These are phyloP conservation scores for Rhamnusium bicolor DNA, from an alignment of 2,888 invertebrate genomes.

Conservation along the genomic window DNA sequence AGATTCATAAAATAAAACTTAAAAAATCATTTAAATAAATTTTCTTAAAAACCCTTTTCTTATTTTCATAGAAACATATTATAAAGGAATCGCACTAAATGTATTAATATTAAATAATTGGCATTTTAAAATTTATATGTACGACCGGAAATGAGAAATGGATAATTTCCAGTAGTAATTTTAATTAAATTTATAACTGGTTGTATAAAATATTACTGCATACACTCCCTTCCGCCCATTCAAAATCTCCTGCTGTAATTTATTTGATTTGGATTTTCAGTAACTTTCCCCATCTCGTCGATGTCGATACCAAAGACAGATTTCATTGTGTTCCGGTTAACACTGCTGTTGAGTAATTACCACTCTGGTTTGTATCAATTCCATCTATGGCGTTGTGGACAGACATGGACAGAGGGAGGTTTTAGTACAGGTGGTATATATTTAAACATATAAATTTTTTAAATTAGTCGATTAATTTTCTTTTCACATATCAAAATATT, in stretches of 20 bases:
- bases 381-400: conserved; percentile 16
- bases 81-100: no score
- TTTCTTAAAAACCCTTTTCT: no score
- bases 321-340: conserved; percentile 42
- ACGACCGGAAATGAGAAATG: no score
- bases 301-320: conserved; percentile 39
- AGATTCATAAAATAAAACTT: no score
- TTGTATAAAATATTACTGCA: neutral
- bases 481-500: no score
- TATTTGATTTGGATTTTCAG: conserved; percentile 8
- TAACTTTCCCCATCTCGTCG: conserved; percentile 29
- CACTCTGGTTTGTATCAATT: conserved; percentile 27
- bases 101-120: no score
- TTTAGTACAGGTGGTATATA: neutral
- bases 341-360: conserved; percentile 44
- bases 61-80: no score
- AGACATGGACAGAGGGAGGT: neutral
- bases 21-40: no score
- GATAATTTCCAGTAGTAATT: neutral
- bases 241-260: conserved; percentile 3
- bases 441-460: no score
- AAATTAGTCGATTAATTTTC: no score
- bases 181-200: neutral
- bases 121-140: no score
- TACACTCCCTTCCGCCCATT: neutral